These are phyloP conservation scores for Crotalus helleri DNA, from an alignment of 2,113 vertebrate species.

Conservation along the genomic window DNA sequence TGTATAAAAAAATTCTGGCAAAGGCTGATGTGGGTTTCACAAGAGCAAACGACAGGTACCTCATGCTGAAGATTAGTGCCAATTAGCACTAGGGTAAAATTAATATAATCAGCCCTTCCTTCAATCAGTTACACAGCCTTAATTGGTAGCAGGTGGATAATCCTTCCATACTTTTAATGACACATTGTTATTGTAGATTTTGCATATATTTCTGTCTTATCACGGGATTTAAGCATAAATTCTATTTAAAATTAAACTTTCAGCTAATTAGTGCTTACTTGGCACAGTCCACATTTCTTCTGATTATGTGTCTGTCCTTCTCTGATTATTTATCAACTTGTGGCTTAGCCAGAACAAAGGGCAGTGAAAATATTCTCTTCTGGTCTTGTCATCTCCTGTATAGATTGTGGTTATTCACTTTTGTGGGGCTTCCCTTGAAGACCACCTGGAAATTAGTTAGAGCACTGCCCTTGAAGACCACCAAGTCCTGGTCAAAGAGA, in stretches of 20 bases:
- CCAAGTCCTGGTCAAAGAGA: not conserved
- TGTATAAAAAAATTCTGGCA: constrained; percentile 72
- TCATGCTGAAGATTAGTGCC: constrained; percentile 65
- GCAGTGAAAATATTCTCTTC: not conserved
- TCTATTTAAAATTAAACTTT: constrained; percentile 46
- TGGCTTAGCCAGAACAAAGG: not conserved
- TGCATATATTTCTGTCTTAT: constrained; percentile 44
- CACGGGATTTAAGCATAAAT: constrained; percentile 47
- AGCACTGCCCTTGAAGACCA: not conserved
- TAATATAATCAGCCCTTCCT: constrained; percentile 62
- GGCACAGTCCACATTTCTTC: not conserved
- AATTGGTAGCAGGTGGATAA: constrained; percentile 55
- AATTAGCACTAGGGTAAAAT: constrained; percentile 66
- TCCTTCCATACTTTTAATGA: constrained; percentile 46
- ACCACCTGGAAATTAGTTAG: no score
- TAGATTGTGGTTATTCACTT: not conserved
- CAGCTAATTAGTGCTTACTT: constrained; percentile 45
- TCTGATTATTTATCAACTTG: not conserved
- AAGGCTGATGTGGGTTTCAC: constrained; percentile 56
- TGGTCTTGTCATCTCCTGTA: not conserved
- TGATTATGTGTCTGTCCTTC: not conserved
- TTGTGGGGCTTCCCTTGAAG: not conserved
- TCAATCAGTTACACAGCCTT: constrained; percentile 51
- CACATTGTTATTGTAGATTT: constrained; percentile 42
- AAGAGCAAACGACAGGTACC: constrained; percentile 61